These are phyloP conservation scores for Himalopsyche japonica DNA, from an alignment of 2,888 invertebrate species.

Conservation along the genomic window DNA sequence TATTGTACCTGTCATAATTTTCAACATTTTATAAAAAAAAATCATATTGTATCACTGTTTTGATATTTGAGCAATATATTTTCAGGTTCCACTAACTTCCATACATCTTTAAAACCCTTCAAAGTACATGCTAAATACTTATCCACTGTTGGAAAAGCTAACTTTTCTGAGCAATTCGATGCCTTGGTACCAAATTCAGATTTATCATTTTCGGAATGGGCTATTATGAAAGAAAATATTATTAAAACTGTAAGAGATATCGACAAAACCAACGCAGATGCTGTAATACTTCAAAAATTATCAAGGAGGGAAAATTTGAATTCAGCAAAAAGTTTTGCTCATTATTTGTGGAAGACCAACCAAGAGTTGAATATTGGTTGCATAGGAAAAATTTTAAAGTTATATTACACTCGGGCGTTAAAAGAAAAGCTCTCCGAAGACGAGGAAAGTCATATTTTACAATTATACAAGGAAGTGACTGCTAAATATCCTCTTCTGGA, in stretches of 20 bases:
- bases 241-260: conserved; percentile 50
- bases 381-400: conserved; percentile 60
- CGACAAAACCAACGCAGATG: conserved; percentile 62
- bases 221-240: conserved; percentile 50
- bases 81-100: background rate
- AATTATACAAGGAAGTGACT: conserved; percentile 55
- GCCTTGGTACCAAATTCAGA: background rate
- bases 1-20: too few relatives aligned
- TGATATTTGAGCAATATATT: background rate
- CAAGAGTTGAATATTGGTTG: conserved; percentile 61
- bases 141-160: background rate
- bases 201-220: conserved; percentile 46
- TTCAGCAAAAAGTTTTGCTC: conserved; percentile 62
- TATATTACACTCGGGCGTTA: conserved; percentile 55
- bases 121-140: background rate
- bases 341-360: conserved; percentile 56
- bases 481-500: conserved; percentile 64
- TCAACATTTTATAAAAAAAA: too few relatives aligned
- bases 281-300: conserved; percentile 61
- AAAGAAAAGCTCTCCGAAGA: conserved; percentile 47
- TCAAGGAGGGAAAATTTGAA: conserved; percentile 51
- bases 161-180: background rate
- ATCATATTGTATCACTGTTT: too few relatives aligned
- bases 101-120: background rate
- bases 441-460: conserved; percentile 61